Evolutionary conservation across 37 sponge, comb jelly and placozoan species (phyloP).

Genomic region (Corticium candelabrum): DNA sequence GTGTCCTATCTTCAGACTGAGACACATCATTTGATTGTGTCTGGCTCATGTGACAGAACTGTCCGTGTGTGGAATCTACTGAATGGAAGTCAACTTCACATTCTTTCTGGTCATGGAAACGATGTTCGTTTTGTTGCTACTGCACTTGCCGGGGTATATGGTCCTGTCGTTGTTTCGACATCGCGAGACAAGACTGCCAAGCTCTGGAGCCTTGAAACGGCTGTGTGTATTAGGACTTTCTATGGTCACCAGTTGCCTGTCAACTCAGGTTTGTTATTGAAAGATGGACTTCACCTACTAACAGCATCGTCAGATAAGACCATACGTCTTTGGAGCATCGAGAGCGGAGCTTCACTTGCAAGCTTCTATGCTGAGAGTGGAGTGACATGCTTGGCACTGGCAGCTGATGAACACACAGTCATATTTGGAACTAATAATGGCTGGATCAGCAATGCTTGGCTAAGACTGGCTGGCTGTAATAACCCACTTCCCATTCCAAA

Average conservation of each 20-base stretch:
- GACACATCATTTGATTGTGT: conserved; percentile 19
- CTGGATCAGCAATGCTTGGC: conserved; percentile 30
- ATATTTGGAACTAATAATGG: conserved; percentile 32
- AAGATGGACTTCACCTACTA: neutral
- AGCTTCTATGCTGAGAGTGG: conserved; percentile 19
- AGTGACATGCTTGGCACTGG: neutral
- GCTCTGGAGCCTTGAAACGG: conserved; percentile 25
- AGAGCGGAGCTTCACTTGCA: conserved; percentile 10
- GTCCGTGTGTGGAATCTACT: conserved; percentile 33
- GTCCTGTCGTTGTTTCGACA: conserved; percentile 31
- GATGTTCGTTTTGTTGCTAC: conserved; percentile 16
- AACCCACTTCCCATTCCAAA: neutral
- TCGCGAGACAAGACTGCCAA: conserved; percentile 53
- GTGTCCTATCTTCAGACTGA: conserved; percentile 22
- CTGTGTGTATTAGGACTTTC: conserved; percentile 5
- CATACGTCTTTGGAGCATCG: conserved; percentile 7
- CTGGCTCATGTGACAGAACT: conserved; percentile 21
- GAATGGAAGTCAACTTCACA: conserved; percentile 10
- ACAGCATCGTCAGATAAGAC: conserved; percentile 2
- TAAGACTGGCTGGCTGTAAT: neutral
- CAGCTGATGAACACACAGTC: neutral
- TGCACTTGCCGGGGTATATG: neutral
- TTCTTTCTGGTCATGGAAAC: conserved; percentile 31
- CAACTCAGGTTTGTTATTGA: neutral
- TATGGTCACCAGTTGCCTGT: neutral